Percentiles rank a stretch among this genome's conserved stretches.
phyloP scores from a whole-genome alignment of 2,113 vertebrate species.

The Gopherus flavomarginatus region DNA sequence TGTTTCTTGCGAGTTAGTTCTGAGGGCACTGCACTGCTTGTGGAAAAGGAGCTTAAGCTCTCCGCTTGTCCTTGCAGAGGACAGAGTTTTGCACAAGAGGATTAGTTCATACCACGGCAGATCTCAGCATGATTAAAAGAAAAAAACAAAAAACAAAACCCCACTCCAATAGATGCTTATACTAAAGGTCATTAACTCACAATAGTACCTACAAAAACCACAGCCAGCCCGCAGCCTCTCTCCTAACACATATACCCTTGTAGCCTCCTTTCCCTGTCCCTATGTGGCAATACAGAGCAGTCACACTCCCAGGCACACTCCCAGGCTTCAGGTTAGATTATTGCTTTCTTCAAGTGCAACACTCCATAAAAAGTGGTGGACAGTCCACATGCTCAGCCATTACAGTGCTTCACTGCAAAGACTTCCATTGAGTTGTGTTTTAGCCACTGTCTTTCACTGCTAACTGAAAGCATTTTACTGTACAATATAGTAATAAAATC shows the following conservation, averaged over 20 bases:
- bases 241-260: accelerated
- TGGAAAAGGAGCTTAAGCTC: not conserved
- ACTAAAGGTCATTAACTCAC: not conserved
- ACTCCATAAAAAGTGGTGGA: accelerated
- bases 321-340: not conserved
- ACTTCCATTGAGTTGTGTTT: not conserved
- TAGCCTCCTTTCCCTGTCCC: not conserved
- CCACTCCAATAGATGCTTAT: not conserved
- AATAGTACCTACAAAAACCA: not conserved
- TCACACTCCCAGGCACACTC: not conserved
- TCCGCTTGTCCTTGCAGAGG: conserved; percentile 11
- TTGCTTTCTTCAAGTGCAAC: not conserved
- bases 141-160: not conserved
- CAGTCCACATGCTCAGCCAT: not conserved
- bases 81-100: not conserved
- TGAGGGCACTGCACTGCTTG: not conserved
- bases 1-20: not conserved
- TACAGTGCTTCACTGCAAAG: not conserved
- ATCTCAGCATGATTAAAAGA: not conserved
- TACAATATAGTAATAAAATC: not conserved
- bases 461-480: not conserved
- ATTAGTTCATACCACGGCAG: conserved; percentile 17
- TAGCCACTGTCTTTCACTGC: not conserved
- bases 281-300: not conserved
- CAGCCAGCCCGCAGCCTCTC: not conserved